Evolutionary conservation across 1,140 invertebrate genomes (phyloP).

Genomic region (Drosophila virilis): DNA sequence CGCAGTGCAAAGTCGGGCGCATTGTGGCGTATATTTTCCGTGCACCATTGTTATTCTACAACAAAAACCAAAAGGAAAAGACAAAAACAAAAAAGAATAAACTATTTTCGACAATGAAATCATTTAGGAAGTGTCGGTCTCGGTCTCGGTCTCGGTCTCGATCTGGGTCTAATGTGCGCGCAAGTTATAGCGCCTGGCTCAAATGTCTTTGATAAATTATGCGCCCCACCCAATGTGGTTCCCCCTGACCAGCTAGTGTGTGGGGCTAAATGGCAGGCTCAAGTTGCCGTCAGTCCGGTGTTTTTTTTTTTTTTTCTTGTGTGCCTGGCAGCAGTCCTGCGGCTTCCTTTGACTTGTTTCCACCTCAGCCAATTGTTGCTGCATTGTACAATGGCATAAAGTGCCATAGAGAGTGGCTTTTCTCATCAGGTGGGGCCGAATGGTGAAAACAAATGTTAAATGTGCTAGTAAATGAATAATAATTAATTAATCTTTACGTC

Average conservation of each 20-base stretch:
- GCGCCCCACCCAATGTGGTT: conserved; percentile 7
- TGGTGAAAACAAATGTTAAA: too few relatives aligned
- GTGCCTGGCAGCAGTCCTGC: neutral
- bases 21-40: conserved; percentile 53
- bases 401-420: conserved; percentile 3
- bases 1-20: conserved; percentile 19
- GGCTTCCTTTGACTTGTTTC: conserved; percentile 3
- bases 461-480: too few relatives aligned
- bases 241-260: neutral
- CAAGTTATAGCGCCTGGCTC: conserved; percentile 59
- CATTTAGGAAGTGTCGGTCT: conserved; percentile 73
- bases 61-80: conserved; percentile 5
- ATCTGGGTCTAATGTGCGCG: conserved; percentile 23
- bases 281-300: conserved; percentile 13
- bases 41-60: conserved; percentile 42
- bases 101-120: conserved; percentile 78
- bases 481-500: too few relatives aligned
- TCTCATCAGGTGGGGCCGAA: neutral
- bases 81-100: conserved; percentile 9
- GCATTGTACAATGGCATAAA: conserved; percentile 29
- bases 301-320: neutral
- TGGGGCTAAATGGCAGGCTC: conserved; percentile 28
- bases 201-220: conserved; percentile 78
- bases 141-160: conserved; percentile 28
- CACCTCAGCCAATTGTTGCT: conserved; percentile 44